Percentiles rank a stretch among this genome's conserved stretches.
Conservation (phyloP, 1,140 invertebrate genomes). For the Calosoma granatense region DNA sequence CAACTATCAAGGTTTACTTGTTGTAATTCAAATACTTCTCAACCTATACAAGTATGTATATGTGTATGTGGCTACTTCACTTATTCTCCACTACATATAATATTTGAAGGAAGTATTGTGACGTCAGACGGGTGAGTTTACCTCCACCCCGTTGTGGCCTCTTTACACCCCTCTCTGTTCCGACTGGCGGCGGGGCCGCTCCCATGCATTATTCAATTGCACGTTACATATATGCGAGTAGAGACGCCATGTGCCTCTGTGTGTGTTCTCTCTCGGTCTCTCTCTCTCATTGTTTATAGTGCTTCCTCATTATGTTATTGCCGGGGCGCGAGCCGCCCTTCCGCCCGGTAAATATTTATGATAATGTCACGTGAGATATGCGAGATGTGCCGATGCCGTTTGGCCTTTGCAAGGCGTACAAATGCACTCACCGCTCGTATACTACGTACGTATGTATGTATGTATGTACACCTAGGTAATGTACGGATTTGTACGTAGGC, state of each 20-base stretch:
- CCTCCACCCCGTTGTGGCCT: too few relatives aligned
- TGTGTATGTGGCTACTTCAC: too few relatives aligned
- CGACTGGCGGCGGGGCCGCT: not conserved
- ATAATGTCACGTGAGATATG: not conserved
- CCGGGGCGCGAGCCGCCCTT: not conserved
- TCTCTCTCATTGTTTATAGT: constrained; percentile 7
- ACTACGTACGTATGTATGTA: not conserved
- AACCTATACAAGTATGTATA: too few relatives aligned
- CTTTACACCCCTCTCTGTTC: too few relatives aligned
- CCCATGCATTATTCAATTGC: constrained; percentile 8
- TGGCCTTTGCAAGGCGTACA: too few relatives aligned
- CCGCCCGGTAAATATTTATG: constrained; percentile 1
- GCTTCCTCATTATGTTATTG: constrained; percentile 4
- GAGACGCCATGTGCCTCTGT: too few relatives aligned
- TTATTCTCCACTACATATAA: not conserved
- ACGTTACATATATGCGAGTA: not conserved
- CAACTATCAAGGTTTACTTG: too few relatives aligned
- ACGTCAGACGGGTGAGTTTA: too few relatives aligned
- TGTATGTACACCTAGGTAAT: not conserved
- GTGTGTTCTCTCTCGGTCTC: too few relatives aligned
- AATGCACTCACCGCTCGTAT: not conserved
- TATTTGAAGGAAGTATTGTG: not conserved
- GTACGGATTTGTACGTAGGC: too few relatives aligned
- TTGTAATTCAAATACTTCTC: too few relatives aligned
- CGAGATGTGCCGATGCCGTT: not conserved